Base-by-base conservation (phyloP, 2,888 invertebrate species). In the Gnatocerus cornutus region DNA sequence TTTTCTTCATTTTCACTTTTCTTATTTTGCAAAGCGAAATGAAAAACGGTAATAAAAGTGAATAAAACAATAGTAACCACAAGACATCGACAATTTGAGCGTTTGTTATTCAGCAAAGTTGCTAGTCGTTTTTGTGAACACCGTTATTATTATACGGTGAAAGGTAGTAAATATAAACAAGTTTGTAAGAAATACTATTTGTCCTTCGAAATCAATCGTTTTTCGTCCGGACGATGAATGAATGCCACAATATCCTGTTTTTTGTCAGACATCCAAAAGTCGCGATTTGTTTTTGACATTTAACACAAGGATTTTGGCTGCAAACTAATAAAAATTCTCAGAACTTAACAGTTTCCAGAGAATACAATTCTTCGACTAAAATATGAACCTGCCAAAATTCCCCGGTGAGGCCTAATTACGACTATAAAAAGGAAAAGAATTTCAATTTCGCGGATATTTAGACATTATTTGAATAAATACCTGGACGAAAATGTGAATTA, bases 81-180 rank as follows among this genome's bases (percentile, higher is more conserved):
- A 69, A 69, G 59, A 56, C 69, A 64, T 39, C 48, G 56, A 68
- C 46, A 64, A 50, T 56, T 50, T 37, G 50, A 73, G 65, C 71
- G 75, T 75, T 78, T 77, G 74, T 73, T 69, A 78, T 78, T 78
- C 78, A 52, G 70, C 71, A 67, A 72, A 72, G 71, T 73, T 72
- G 71, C 68, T 73, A 73, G 72, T 75, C 74, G 66, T 75, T 78
- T 77, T 74, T 77, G 75, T 77, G 74, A 75, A 74, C 73, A 75
- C 77, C 77, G 77, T 78, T 78, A 78, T 76, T 74, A 75, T 76
- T 75, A 72, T 72, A 71, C 71, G 75, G 74, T 74, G 75, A 76
- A 76, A 77, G 77, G 77, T 73, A 70, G 73, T 73, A 73, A 71
- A 72, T 71, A 74, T 71, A 67, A 73, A 66, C 66, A 67, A 67